Conservation (phyloP, 35 echinoderm and acorn worm species). For the Lytechinus variegatus region DNA sequence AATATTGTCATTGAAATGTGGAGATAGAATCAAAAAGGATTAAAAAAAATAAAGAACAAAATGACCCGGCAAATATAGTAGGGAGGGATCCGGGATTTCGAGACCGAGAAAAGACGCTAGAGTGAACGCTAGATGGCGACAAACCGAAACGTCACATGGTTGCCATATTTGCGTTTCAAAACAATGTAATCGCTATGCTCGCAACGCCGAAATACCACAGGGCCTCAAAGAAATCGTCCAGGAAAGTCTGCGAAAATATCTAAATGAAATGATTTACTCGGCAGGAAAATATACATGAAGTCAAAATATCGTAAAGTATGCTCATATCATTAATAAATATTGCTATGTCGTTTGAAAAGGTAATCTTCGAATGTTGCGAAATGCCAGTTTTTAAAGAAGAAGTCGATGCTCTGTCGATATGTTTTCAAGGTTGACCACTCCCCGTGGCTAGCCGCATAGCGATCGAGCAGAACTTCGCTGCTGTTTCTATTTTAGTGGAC, state of each 20-base stretch:
- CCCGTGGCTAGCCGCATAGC: neutral
- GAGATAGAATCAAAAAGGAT: too few relatives aligned
- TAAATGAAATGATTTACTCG: neutral
- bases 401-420: neutral
- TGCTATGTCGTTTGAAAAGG: neutral
- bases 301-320: neutral
- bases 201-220: conserved; percentile 7
- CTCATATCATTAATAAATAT: neutral
- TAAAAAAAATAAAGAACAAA: too few relatives aligned
- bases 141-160: conserved; percentile 18
- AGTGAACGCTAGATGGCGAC: conserved; percentile 34
- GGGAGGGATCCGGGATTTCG: too few relatives aligned
- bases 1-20: too few relatives aligned
- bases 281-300: neutral
- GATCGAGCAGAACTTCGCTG: neutral
- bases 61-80: too few relatives aligned
- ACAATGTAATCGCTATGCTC: conserved; percentile 31
- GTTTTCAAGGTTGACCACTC: conserved; percentile 9
- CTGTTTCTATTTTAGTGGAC: neutral
- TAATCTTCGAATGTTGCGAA: neutral
- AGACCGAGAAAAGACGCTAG: too few relatives aligned
- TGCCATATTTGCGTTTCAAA: conserved; percentile 58
- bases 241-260: neutral
- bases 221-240: neutral
- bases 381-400: neutral